phyloP scores from a whole-genome alignment of 2,113 vertebrate species.

The Cynoglossus semilaevis region DNA sequence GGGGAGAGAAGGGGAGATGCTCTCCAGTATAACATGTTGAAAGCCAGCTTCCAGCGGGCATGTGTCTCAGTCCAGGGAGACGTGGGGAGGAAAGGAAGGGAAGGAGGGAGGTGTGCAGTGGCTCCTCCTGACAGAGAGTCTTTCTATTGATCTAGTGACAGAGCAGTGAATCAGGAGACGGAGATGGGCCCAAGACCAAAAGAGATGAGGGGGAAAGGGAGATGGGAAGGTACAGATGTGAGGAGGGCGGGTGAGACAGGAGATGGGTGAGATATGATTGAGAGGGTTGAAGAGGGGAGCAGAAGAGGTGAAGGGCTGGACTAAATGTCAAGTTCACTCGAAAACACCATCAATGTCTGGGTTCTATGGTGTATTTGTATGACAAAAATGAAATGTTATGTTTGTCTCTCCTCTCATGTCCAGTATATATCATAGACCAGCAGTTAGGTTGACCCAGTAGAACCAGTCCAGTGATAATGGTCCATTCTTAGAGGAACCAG shows the following conservation, averaged over 20 bases:
- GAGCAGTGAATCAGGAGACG: conserved; percentile 67
- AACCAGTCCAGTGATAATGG: conserved; percentile 58
- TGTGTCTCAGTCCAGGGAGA: conserved; percentile 48
- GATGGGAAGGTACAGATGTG: conserved; percentile 29
- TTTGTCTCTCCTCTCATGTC: too few relatives aligned
- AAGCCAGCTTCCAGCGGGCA: conserved; percentile 43
- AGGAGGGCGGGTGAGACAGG: not conserved
- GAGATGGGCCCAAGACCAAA: conserved; percentile 46
- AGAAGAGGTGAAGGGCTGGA: not conserved
- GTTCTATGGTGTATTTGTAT: too few relatives aligned
- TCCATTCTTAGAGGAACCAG: conserved; percentile 61
- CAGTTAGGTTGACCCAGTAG: conserved; percentile 62
- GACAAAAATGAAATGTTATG: too few relatives aligned
- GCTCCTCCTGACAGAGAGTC: conserved; percentile 57
- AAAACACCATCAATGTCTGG: too few relatives aligned
- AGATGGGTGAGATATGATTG: not conserved
- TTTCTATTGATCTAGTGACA: conserved; percentile 69
- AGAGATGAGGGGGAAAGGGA: conserved; percentile 34
- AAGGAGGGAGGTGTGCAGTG: not conserved
- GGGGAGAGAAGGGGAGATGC: conserved; percentile 14
- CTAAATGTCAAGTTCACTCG: conserved; percentile 27
- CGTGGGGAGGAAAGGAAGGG: not conserved
- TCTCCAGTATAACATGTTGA: conserved; percentile 29
- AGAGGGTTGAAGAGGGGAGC: conserved; percentile 6
- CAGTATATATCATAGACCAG: conserved; percentile 28